These are phyloP conservation scores for Polyodon spathula DNA, from an alignment of 2,113 vertebrate species.

Conservation along the genomic window DNA sequence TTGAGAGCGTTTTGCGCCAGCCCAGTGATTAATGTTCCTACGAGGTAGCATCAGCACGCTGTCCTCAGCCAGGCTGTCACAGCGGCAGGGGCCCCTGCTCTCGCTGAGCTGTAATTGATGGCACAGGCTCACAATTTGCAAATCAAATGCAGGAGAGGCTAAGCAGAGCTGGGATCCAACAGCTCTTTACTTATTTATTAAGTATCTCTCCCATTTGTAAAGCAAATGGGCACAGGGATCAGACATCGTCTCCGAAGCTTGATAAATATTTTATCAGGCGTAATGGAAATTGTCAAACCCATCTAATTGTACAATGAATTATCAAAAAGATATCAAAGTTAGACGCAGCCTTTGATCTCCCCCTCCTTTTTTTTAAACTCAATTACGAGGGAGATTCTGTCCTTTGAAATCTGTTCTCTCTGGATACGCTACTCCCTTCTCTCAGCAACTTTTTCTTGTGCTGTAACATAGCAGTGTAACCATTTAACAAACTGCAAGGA, in stretches of 20 bases:
- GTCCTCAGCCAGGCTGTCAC: constrained; percentile 72
- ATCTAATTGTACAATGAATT: constrained; percentile 95
- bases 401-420: constrained; percentile 7
- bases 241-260: constrained; percentile 86
- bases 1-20: constrained; percentile 66
- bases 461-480: no score
- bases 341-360: constrained; percentile 65
- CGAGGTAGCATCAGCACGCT: constrained; percentile 68
- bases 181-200: constrained; percentile 54
- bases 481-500: no score
- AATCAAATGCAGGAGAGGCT: constrained; percentile 76
- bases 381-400: neutral
- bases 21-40: constrained; percentile 78
- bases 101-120: constrained; percentile 78
- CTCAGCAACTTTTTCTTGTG: constrained; percentile 34
- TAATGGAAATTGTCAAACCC: constrained; percentile 99
- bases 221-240: constrained; percentile 79
- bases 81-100: constrained; percentile 53
- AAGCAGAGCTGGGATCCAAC: constrained; percentile 52
- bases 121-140: constrained; percentile 78
- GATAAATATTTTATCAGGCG: constrained; percentile 99
- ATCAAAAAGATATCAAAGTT: constrained; percentile 74
- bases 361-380: constrained; percentile 1
- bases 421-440: constrained; percentile 30
- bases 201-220: constrained; percentile 72